Conservation (phyloP, 2,888 invertebrate genomes). For the Omphaloscelis lunosa region DNA sequence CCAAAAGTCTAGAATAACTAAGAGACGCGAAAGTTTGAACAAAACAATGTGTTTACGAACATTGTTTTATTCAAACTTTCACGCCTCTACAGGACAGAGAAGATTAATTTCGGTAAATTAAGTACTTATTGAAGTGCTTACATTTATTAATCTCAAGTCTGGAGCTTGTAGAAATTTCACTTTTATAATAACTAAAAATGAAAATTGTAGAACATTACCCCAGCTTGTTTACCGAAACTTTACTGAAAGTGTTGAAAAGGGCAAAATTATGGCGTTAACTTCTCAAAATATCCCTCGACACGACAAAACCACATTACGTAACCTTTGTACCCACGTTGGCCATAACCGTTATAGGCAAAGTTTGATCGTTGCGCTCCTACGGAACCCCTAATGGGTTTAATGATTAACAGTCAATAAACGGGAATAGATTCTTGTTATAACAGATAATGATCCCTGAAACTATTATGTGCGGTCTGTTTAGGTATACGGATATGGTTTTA, state of each 20-base stretch:
- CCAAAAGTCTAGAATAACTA: not conserved
- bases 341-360: conserved; percentile 79
- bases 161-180: conserved; percentile 15
- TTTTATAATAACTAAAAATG: conserved; percentile 21
- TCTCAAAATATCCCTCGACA: conserved; percentile 71
- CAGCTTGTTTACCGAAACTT: conserved; percentile 45
- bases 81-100: not conserved
- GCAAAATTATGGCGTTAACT: conserved; percentile 53
- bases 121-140: conserved; percentile 17
- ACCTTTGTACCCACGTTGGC: conserved; percentile 70
- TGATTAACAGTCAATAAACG: conserved; percentile 81
- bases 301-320: conserved; percentile 75
- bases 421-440: conserved; percentile 71
- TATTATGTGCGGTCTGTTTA: conserved; percentile 54
- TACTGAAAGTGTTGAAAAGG: conserved; percentile 52
- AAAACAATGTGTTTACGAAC: conserved; percentile 10
- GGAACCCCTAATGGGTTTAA: conserved; percentile 70
- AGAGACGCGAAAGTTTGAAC: not conserved
- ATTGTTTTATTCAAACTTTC: conserved; percentile 30
- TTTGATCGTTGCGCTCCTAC: conserved; percentile 76
- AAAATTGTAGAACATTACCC: conserved; percentile 7
- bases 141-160: conserved; percentile 33
- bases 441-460: conserved; percentile 66
- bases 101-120: conserved; percentile 28
- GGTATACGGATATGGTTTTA: conserved; percentile 55